Base-by-base conservation (phyloP, 2,888 invertebrate genomes). In the Drepanosiphum platanoidis region DNA sequence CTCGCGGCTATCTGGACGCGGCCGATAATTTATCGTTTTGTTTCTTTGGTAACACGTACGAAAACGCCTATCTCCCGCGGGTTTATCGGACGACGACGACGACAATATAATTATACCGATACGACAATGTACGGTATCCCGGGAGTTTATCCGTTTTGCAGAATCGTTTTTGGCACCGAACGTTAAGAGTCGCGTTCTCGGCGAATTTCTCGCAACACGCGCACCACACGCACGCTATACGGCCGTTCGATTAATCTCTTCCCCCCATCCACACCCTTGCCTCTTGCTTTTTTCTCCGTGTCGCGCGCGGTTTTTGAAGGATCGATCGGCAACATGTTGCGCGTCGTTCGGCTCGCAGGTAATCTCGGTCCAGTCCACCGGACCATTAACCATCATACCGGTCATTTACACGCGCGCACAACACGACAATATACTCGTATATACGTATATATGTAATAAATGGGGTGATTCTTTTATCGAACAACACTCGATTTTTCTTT, bases 301-400 rank as follows among this genome's bases (percentile, higher is more conserved):
- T 36, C 39, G 58, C 18, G 11, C 34, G 58, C 22, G 22, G 58
- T 30, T 81, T n/a, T 71, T 58, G 71, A 81, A 81, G 58, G 36
- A 70, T 71, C 70, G 81, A 70, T 70, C 36, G 81, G 52, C 70
- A 81, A 81, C 81, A 58, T 81, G 81, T 81, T 81, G 81, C 70
- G 7, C 71, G 30, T 34, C 30, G 18, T 81, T 58, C 34, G 58
- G 22, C 15, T 46, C 32, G 58, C 32, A 46, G 34, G 42, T 70
- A 79, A 66, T 79, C 66, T 68, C 79, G 52, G 52, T 81, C 58
- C 71, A 71, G 71, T 58, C 58, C 36, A 81, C 36, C 39, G 81
- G 70, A 81, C 71, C 81, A 70, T 81, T 71, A 71, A 81, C 68
- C 58, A 70, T 71, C 58, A 22, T n/a, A 64, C 39, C 39, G 64